Percentiles rank a stretch among this genome's conserved stretches.
Evolutionary conservation across 2,113 vertebrate species (phyloP).

Genomic region (Apodemus sylvaticus): DNA sequence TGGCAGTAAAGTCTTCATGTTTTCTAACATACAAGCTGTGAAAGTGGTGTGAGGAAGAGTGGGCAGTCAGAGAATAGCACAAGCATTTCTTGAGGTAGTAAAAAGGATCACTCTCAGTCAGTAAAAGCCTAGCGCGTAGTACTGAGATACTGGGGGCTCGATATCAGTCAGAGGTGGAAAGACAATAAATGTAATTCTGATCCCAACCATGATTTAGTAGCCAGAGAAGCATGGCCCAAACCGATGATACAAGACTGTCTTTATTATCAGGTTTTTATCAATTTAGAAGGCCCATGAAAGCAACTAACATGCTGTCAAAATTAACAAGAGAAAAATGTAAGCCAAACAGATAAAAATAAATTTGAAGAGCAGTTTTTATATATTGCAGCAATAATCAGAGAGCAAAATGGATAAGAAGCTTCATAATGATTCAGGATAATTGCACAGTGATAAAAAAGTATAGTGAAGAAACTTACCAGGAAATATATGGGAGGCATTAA

Average conservation of each 20-base stretch:
- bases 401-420: not conserved
- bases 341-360: conserved; percentile 34
- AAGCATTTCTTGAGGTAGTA: conserved; percentile 21
- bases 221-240: not conserved
- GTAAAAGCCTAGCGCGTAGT: conserved; percentile 14
- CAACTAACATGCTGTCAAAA: conserved; percentile 4
- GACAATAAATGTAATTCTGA: conserved; percentile 45
- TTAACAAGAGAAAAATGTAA: conserved; percentile 38
- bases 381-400: not conserved
- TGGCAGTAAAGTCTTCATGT: not conserved
- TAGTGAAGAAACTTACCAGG: not conserved
- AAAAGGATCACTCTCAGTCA: not conserved
- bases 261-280: not conserved
- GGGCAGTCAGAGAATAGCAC: not conserved
- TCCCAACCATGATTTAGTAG: not conserved
- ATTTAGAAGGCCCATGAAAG: not conserved
- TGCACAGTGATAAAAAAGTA: not conserved
- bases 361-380: not conserved
- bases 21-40: not conserved
- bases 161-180: conserved; percentile 32
- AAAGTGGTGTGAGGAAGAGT: no score
- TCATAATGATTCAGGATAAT: not conserved
- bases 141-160: not conserved
- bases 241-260: not conserved
- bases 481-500: not conserved